Base-by-base conservation (phyloP, 2,888 invertebrate species). In the Oscheius myriophilus region DNA sequence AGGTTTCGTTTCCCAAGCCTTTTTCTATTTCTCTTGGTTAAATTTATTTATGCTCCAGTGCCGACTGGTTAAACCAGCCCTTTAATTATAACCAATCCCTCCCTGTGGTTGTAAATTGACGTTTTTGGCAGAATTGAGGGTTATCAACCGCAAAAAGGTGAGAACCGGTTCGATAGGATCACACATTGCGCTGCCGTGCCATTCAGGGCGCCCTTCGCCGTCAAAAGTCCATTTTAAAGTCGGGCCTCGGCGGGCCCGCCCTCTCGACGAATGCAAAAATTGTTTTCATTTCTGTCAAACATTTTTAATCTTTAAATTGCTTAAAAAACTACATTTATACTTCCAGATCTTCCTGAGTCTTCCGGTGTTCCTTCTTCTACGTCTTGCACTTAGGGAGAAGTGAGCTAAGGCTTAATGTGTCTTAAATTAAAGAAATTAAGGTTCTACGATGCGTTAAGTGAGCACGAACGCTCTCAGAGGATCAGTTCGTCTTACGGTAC, bases 361-460 rank as follows among this genome's bases (percentile, higher is more conserved):
- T 49, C 87, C 86, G 23, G 79, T 86, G 46, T 87, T 86, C 70
- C 70, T 86, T 18, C 76, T 86, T 18, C 75, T 84, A 3, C 84
- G 86, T 51, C 64, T 87, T 78, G 69, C 79, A 64, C 59, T 83
- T 66, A 63, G 80, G n/a, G 80, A 79, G 33, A 75, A 68, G 70
- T 77, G 14, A 52, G 43, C 25, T 26, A 45, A 26, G 6, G 11
- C 1, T 11, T 16, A 25, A 25, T 21, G 16, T 2, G 41, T 12
- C 16, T 16, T 39, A 12, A 39, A 26, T 2, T 18, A 43, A 21
- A 2, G 9, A 6, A 26, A 45, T 67, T 43, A 42, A 70, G 81
- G 41, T 79, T 73, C 68, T 84, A 84, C 76, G 80, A 84, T 69
- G 76, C 80, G n/a, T 65, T 84, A 63, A 73, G 69, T 16, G 82